A percentile compares a stretch with the other conserved stretches of the same genome.
Evolutionary conservation across 2,113 vertebrate genomes (phyloP).

Genomic region (Syngnathoides biaculeatus): DNA sequence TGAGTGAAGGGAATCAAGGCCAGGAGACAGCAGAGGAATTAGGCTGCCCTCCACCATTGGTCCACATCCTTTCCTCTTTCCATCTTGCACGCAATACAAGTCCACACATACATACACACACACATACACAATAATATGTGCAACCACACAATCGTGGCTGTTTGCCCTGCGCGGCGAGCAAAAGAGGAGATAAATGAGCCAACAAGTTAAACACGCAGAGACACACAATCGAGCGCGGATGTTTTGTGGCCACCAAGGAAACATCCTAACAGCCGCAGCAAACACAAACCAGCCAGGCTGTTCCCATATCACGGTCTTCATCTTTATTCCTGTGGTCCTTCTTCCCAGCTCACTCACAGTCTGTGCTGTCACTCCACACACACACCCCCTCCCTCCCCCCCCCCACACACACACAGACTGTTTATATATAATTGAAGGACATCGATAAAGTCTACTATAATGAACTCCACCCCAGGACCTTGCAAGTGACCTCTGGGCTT

Average conservation of each 20-base stretch:
- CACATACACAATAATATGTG: conserved; percentile 16
- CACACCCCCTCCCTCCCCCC: conserved; percentile 16
- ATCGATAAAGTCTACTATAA: conserved; percentile 58
- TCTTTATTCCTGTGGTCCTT: conserved; percentile 7
- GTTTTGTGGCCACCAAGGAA: conserved; percentile 30
- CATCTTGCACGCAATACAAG: conserved; percentile 23
- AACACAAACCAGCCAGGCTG: conserved; percentile 28
- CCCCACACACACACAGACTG: conserved; percentile 6
- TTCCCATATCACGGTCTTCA: conserved; percentile 1
- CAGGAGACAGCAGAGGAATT: conserved; percentile 51
- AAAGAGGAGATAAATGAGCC: conserved; percentile 41
- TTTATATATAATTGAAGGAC: conserved; percentile 48
- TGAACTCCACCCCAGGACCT: conserved; percentile 59
- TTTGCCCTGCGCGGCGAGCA: conserved; percentile 9
- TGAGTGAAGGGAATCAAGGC: conserved; percentile 52
- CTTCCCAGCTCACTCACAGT: conserved; percentile 6
- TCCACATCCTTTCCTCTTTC: conserved; percentile 46
- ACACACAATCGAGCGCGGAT: conserved; percentile 21
- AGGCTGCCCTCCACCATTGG: conserved; percentile 34
- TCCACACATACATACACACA: conserved; percentile 22
- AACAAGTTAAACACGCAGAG: conserved; percentile 26
- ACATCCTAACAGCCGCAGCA: conserved; percentile 35
- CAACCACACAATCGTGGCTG: conserved; percentile 22
- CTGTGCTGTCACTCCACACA: conserved; percentile 6
- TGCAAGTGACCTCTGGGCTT: conserved; percentile 57